These are phyloP conservation scores for Tricholauxania praeusta DNA, from an alignment of 2,888 invertebrate genomes.

Conservation along the genomic window DNA sequence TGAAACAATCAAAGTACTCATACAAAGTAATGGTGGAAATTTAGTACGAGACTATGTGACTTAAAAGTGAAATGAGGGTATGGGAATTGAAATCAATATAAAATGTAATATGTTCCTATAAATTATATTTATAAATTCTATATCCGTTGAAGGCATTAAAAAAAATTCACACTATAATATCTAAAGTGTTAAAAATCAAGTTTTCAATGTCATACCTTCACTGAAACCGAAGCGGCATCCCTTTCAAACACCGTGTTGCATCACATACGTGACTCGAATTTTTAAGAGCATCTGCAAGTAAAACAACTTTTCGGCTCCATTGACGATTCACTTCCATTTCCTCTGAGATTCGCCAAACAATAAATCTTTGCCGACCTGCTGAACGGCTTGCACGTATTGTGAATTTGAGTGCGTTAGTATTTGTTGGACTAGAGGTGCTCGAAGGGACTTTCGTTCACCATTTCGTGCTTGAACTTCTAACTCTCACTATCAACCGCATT, in stretches of 20 bases:
- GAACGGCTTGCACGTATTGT: background rate
- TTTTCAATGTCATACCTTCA: conserved; percentile 1
- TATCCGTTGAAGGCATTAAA: too few species aligned
- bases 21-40: too few species aligned
- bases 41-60: too few species aligned
- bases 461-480: background rate
- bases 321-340: conserved; percentile 60
- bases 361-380: conserved; percentile 57
- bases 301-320: conserved; percentile 42
- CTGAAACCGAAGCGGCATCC: background rate
- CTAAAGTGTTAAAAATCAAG: background rate
- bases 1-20: too few species aligned
- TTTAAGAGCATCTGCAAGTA: background rate
- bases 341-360: conserved; percentile 58
- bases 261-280: conserved; percentile 40
- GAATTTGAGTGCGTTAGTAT: background rate
- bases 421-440: background rate
- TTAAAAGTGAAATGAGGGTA: too few species aligned
- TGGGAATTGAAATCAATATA: too few species aligned
- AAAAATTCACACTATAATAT: too few species aligned
- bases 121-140: too few species aligned
- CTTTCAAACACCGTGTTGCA: conserved; percentile 16
- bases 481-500: background rate
- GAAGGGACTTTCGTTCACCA: background rate
- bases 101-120: too few species aligned